A percentile compares a stretch with the other conserved stretches of the same genome.
phyloP scores from a whole-genome alignment of 2,113 vertebrate genomes.

The Ochotona princeps region DNA sequence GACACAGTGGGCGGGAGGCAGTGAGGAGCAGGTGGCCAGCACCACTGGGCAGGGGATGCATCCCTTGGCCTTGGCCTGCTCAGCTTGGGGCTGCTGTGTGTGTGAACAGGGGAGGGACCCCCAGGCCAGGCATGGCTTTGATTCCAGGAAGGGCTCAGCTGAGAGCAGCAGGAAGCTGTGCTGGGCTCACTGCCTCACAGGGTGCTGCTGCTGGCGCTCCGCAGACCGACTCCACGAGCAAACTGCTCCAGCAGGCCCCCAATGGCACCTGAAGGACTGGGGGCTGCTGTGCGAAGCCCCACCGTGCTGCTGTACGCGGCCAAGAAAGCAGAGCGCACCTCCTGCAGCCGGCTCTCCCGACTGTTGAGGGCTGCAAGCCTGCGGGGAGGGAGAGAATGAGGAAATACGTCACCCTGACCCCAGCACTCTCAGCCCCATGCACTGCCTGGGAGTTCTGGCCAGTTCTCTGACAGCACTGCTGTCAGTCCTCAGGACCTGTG shows the following conservation, averaged over 20 bases:
- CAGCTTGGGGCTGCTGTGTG: slow-evolving; percentile 42
- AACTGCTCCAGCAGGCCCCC: slow-evolving; percentile 97
- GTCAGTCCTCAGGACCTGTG: slow-evolving; percentile 1
- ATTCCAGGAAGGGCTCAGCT: slow-evolving; percentile 71
- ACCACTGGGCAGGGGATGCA: slow-evolving; percentile 20
- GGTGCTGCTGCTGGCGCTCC: slow-evolving; percentile 89
- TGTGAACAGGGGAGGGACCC: slow-evolving; percentile 4
- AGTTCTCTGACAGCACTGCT: background rate
- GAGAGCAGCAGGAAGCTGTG: slow-evolving; percentile 42
- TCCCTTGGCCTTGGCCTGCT: slow-evolving; percentile 27
- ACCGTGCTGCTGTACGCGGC: slow-evolving; percentile 96
- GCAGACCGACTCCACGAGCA: slow-evolving; percentile 94
- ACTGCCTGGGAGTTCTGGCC: background rate
- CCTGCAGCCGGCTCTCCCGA: slow-evolving; percentile 93
- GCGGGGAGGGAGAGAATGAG: slow-evolving; percentile 17
- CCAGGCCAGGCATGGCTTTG: slow-evolving; percentile 76
- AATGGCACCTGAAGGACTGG: slow-evolving; percentile 94
- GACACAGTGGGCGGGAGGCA: slow-evolving; percentile 38
- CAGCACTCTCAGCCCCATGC: background rate
- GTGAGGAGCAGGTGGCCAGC: background rate
- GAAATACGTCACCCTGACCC: background rate
- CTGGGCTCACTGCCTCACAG: slow-evolving; percentile 84
- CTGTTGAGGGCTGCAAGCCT: slow-evolving; percentile 86
- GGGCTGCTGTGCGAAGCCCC: slow-evolving; percentile 90
- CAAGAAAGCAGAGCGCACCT: slow-evolving; percentile 95